Base-by-base conservation (phyloP, 1,140 invertebrate genomes). In the Lepidurus arcticus region DNA sequence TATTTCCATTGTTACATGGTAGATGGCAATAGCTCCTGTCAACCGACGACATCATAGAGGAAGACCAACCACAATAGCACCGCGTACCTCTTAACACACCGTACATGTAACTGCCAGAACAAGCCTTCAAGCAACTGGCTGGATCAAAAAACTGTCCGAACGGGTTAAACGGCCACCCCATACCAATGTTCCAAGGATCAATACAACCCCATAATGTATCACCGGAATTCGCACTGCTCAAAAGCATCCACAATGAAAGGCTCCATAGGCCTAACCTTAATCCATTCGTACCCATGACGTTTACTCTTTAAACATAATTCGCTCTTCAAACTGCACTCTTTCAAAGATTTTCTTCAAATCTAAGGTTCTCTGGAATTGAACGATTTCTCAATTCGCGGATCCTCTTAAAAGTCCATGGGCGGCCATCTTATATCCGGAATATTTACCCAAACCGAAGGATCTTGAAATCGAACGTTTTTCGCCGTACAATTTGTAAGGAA, bases 61-160 rank as follows among this genome's bases (percentile, higher is more conserved):
- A 26, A 16, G 8, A 42, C 53, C 34, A 44, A 47, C 47, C 75
- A 65, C 76, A 76, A 24, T 42, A n/a, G 44, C 76, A 76, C 24
- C 53, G 76, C 5, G 16, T 21, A 44, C 76, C 76, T 7, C 76
- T 16, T 16, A 76, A 24, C 5, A 76, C 16, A 10, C n/a, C 24
- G 11, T 47, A 76, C 44, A 76, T 47, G 45, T 53, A 76, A 44
- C 44, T 53, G 4, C n/a, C n/a, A 21, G 76, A 76, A 21, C 45
- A 76, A 34, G 44, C 44, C 9, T 53, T 11, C 26, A 53, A 43
- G 21, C 44, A 21, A 76, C 42, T 42, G 16, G 16, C 42, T 9
- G 44, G 16, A 42, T 76, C 47, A 44, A 24, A 16, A 24, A 74
- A 7, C 11, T 47, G 16, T 8, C 24, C 75, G 7, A 44, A 24